A percentile compares a stretch with the other conserved stretches of the same genome.
These are phyloP conservation scores for Aethes cnicana DNA, from an alignment of 2,888 invertebrate species.

Conservation along the genomic window DNA sequence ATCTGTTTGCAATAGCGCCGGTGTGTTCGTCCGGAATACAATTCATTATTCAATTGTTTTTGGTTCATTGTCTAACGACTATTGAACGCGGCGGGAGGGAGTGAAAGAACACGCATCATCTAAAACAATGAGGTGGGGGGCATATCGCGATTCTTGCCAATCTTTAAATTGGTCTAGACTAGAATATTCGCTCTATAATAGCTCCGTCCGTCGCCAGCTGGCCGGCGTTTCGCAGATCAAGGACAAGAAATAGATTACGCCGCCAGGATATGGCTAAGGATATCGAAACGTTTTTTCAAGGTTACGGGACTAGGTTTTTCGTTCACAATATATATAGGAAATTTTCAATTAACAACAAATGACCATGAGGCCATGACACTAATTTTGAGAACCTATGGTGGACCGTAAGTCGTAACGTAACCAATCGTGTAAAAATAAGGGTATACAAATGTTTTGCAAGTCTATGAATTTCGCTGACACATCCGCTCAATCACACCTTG, in stretches of 20 bases:
- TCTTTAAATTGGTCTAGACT: neutral
- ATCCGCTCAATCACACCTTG: neutral
- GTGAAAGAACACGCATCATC: neutral
- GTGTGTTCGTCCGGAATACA: conserved; percentile 9
- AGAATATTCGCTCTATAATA: conserved; percentile 6
- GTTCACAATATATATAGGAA: conserved; percentile 4
- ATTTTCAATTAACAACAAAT: neutral
- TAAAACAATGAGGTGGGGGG: neutral
- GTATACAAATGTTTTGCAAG: neutral
- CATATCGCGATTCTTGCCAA: neutral
- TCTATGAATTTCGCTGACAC: neutral
- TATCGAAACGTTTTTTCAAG: too few relatives aligned
- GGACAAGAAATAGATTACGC: neutral
- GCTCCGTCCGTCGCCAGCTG: conserved; percentile 4
- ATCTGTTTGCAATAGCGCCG: neutral
- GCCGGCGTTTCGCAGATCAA: conserved; percentile 1
- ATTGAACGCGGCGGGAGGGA: conserved; percentile 2
- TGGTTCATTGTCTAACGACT: conserved; percentile 20
- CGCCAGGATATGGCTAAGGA: too few relatives aligned
- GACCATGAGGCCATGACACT: conserved; percentile 27
- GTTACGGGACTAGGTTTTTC: conserved; percentile 2
- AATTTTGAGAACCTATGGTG: conserved; percentile 22
- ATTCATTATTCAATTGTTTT: conserved; percentile 25
- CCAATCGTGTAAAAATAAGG: neutral
- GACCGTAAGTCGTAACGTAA: conserved; percentile 11